A percentile compares a stretch with the other conserved stretches of the same genome.
Evolutionary conservation across 2,797 vertebrate genomes (phyloP).

Genomic region (Sebastes flavidus): DNA sequence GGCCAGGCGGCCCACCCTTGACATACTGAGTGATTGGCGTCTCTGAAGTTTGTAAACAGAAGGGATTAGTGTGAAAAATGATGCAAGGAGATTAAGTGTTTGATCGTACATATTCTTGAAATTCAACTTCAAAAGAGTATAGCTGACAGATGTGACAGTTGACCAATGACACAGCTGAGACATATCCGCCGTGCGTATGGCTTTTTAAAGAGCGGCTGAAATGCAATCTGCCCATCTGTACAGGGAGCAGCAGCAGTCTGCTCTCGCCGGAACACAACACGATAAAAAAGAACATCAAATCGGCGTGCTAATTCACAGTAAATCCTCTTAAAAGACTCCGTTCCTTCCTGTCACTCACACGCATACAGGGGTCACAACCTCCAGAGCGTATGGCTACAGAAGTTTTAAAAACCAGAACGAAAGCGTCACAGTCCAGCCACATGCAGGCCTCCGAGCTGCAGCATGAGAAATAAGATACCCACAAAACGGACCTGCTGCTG

Average conservation of each 20-base stretch:
- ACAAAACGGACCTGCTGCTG: slow-evolving; percentile 46
- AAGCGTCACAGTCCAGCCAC: slow-evolving; percentile 57
- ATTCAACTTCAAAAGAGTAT: slow-evolving; percentile 42
- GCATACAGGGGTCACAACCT: slow-evolving; percentile 66
- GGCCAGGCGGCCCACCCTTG: background rate
- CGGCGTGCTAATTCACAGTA: slow-evolving; percentile 79
- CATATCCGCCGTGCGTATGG: slow-evolving; percentile 31
- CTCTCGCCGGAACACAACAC: slow-evolving; percentile 35
- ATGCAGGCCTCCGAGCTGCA: slow-evolving; percentile 34
- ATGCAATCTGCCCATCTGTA: slow-evolving; percentile 68
- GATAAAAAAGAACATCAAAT: slow-evolving; percentile 73
- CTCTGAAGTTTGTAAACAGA: slow-evolving; percentile 23
- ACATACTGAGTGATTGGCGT: slow-evolving; percentile 18
- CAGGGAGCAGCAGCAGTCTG: slow-evolving; percentile 37
- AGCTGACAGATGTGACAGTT: slow-evolving; percentile 58
- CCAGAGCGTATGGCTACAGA: slow-evolving; percentile 52
- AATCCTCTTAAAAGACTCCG: slow-evolving; percentile 77
- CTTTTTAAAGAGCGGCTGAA: slow-evolving; percentile 58
- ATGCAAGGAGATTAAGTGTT: slow-evolving; percentile 12
- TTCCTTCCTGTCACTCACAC: slow-evolving; percentile 76
- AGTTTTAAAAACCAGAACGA: slow-evolving; percentile 72
- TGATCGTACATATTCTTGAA: slow-evolving; percentile 8
- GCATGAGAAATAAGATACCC: slow-evolving; percentile 65
- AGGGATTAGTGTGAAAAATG: slow-evolving; percentile 30
- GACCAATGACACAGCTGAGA: slow-evolving; percentile 53